phyloP scores from a whole-genome alignment of 2,888 invertebrate genomes.

The Omphaloscelis lunosa region DNA sequence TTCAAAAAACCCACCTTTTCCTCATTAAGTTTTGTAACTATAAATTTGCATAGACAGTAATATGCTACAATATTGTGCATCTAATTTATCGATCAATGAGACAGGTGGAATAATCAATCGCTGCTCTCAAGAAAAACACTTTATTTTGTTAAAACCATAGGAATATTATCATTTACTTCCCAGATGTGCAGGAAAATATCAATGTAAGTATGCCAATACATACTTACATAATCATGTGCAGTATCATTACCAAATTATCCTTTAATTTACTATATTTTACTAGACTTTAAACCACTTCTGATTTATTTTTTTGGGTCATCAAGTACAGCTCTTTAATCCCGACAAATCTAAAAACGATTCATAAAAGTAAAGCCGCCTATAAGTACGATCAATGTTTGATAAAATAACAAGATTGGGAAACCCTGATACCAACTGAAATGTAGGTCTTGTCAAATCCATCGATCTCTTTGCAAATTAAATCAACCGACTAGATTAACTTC shows the following conservation, averaged over 20 bases:
- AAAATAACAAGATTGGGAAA: constrained; percentile 10
- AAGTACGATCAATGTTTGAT: constrained; percentile 18
- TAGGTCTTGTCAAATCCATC: constrained; percentile 43
- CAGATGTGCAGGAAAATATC: constrained; percentile 2
- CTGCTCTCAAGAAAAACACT: constrained; percentile 21
- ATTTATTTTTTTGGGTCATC: not conserved
- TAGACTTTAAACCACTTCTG: not conserved
- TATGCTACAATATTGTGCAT: constrained; percentile 18
- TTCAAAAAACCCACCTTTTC: not conserved
- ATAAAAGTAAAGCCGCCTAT: constrained; percentile 7
- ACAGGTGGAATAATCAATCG: constrained; percentile 31
- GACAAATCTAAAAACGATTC: not conserved
- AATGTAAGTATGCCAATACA: too few species aligned
- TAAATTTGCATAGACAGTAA: constrained; percentile 15
- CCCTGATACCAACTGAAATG: constrained; percentile 23
- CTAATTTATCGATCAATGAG: constrained; percentile 1
- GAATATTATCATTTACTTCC: constrained; percentile 30
- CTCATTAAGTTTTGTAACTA: not conserved
- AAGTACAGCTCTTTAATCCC: not conserved
- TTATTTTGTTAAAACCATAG: constrained; percentile 3
- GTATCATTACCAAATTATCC: not conserved
- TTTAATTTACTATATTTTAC: too few species aligned
- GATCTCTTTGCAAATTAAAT: constrained; percentile 47
- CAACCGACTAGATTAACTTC: constrained; percentile 37
- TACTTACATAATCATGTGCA: not conserved